These are phyloP conservation scores for Okamejei kenojei DNA, from an alignment of 2,797 vertebrate genomes.

Conservation along the genomic window DNA sequence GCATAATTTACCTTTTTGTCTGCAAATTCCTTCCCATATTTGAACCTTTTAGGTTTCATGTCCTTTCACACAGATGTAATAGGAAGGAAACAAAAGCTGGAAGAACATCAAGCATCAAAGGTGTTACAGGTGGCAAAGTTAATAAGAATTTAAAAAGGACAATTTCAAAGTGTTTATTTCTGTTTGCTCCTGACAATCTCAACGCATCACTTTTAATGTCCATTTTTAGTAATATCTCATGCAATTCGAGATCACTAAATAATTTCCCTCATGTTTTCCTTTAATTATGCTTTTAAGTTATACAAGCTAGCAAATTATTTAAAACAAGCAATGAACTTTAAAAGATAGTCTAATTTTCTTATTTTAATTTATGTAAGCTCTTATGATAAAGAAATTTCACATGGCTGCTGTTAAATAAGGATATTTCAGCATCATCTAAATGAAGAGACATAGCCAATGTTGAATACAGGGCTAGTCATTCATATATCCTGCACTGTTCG, in stretches of 20 bases:
- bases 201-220: background rate
- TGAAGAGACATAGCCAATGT: background rate
- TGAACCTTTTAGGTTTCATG: too few species aligned
- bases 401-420: slow-evolving; percentile 7
- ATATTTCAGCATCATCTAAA: slow-evolving; percentile 3
- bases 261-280: background rate
- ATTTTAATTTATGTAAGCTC: background rate
- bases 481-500: background rate
- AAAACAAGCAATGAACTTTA: background rate
- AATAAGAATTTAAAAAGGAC: background rate
- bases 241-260: background rate
- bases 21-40: background rate
- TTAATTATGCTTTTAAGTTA: background rate
- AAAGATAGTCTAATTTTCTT: background rate
- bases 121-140: background rate
- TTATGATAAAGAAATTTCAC: background rate
- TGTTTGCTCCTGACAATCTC: background rate
- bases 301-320: background rate
- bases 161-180: background rate
- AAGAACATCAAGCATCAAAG: background rate
- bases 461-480: background rate
- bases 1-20: background rate
- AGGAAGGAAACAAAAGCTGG: background rate
- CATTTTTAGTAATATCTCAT: background rate
- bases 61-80: background rate